phyloP scores from a whole-genome alignment of 2,888 invertebrate genomes.

The Leptogaster cylindrica region DNA sequence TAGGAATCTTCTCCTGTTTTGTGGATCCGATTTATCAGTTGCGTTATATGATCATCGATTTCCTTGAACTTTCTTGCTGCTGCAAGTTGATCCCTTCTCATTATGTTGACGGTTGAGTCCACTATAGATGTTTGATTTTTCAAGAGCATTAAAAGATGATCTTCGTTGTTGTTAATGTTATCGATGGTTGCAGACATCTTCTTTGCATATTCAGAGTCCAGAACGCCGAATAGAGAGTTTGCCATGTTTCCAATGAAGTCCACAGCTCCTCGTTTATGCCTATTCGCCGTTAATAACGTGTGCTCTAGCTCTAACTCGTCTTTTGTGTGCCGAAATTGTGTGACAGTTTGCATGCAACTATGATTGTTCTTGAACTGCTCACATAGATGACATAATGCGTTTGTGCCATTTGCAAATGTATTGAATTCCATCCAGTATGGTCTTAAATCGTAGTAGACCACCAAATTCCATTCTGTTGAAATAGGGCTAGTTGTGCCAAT shows the following conservation, averaged over 20 bases:
- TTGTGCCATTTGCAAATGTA: background rate
- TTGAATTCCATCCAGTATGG: background rate
- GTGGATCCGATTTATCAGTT: background rate
- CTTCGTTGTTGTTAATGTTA: background rate
- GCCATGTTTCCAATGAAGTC: conserved; percentile 9
- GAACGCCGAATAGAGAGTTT: conserved; percentile 1
- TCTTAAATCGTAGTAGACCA: background rate
- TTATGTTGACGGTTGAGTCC: conserved; percentile 2
- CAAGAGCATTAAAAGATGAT: background rate
- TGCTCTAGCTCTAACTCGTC: background rate
- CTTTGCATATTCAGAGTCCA: conserved; percentile 13
- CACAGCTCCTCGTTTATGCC: background rate
- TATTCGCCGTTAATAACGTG: background rate
- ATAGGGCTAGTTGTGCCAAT: background rate
- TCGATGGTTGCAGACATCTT: background rate
- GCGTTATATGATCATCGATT: background rate
- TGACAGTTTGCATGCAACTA: no score
- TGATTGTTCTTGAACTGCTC: background rate
- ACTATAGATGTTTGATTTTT: conserved; percentile 16
- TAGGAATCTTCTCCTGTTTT: no score
- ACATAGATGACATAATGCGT: background rate
- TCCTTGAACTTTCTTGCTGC: no score
- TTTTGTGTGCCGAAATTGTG: background rate
- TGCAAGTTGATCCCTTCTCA: background rate
- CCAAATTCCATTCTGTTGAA: no score